Base-by-base conservation (phyloP, 2,888 invertebrate species). In the Monoplex corrugatus region DNA sequence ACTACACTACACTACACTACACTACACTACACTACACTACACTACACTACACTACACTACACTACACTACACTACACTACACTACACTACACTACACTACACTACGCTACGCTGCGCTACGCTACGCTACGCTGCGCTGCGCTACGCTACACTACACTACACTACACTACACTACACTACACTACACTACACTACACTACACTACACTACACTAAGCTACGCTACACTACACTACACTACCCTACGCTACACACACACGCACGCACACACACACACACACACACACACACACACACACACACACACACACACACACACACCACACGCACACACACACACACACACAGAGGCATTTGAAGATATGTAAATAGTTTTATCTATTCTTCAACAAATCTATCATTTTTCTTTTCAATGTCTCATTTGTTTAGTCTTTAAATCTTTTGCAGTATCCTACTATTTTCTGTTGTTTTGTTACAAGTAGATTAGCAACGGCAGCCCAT, bases 151-250 rank as follows among this genome's bases (percentile, higher is more conserved):
- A 50, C 78, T 50, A 75, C 40, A 78, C 89, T 45, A 45, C 40
- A 50, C 75, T 85, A 85, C 57, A 85, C 89, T 45, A 75, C 57
- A 40, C 84, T 43, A 35, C 32, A 40, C 89, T 85, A 75, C 57
- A 38, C 85, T 45, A 38, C 57, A 44, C 88, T 83, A n/a, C 35
- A 38, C 87, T 45, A 63, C 35, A 45, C 82, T 57, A 88, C 84
- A 43, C 88, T 38, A 45, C 50, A 88, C 88, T 38, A 75, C 75
- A 88, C 88, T 45, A 75, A 45, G 45, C 84, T 35, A 75, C 85
- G 45, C 84, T 43, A 88, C 75, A 75, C 84, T 35, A 75, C 50
- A 85, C 84, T 45, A 75, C 50, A 85, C 84, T 38, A 75, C 50
- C 45, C 84, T 28, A 88, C 75, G 72, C 84, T 35, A 75, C 75